A percentile compares a stretch with the other conserved stretches of the same genome.
Conservation (phyloP, 1,140 invertebrate genomes). For the Scaptomyza graminum region DNA sequence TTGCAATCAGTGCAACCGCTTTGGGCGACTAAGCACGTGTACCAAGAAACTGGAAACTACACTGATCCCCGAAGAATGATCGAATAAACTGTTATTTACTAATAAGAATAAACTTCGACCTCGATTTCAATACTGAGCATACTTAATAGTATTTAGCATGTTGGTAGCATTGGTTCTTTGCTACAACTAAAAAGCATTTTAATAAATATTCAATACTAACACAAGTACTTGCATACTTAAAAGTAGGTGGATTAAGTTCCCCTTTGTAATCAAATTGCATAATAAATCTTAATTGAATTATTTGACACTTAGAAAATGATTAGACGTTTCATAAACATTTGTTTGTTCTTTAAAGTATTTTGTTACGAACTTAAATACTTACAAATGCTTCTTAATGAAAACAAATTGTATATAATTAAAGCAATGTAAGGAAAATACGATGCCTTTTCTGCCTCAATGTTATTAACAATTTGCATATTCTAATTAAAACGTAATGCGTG, state of each 20-base stretch:
- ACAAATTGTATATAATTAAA: background rate
- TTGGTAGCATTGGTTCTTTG: too few relatives aligned
- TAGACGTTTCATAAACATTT: too few relatives aligned
- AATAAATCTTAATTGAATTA: too few relatives aligned
- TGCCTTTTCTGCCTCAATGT: slow-evolving; percentile 12
- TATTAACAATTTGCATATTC: slow-evolving; percentile 46
- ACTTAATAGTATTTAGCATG: too few relatives aligned
- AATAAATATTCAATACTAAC: too few relatives aligned
- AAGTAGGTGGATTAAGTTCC: too few relatives aligned
- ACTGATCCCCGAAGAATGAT: background rate
- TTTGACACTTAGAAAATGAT: too few relatives aligned
- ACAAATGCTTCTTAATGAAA: background rate
- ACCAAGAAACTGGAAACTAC: background rate
- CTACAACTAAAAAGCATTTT: too few relatives aligned
- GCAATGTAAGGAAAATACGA: background rate
- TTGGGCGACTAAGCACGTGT: background rate
- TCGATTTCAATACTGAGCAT: too few relatives aligned
- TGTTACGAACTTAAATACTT: background rate
- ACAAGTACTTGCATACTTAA: too few relatives aligned
- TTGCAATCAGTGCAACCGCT: slow-evolving; percentile 51
- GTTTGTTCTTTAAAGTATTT: too few relatives aligned
- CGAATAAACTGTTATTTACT: background rate
- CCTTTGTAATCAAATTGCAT: too few relatives aligned
- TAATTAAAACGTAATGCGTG: slow-evolving; percentile 42
- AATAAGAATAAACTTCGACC: background rate